These are phyloP conservation scores for Drosophila repletoides DNA, from an alignment of 1,140 invertebrate genomes.

Conservation along the genomic window DNA sequence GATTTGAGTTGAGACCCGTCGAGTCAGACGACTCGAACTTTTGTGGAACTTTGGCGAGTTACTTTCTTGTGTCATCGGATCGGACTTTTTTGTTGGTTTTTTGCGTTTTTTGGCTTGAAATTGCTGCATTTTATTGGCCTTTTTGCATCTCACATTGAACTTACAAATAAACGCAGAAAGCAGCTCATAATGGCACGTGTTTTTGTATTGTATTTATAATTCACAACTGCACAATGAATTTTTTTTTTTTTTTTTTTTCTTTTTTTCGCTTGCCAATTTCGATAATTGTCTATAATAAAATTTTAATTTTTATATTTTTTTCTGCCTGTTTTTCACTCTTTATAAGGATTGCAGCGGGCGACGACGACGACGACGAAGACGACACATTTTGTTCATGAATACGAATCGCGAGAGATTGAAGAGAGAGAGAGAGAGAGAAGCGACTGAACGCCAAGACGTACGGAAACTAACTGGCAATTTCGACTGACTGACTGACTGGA, in stretches of 20 bases:
- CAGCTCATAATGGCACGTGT: constrained; percentile 70
- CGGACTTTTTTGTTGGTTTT: neutral
- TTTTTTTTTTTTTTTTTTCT: neutral
- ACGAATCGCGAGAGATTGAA: constrained; percentile 41
- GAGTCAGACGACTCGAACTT: constrained; percentile 12
- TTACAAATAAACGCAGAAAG: constrained; percentile 71
- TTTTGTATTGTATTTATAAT: constrained; percentile 34
- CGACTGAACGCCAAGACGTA: constrained; percentile 11
- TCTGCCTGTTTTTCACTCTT: constrained; percentile 28
- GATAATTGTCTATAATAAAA: constrained; percentile 32
- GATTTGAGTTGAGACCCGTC: constrained; percentile 16
- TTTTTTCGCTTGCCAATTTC: neutral
- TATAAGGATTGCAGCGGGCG: constrained; percentile 53
- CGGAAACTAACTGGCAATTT: no score
- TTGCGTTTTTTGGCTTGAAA: no score
- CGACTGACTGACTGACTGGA: constrained; percentile 23
- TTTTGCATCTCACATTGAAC: constrained; percentile 15
- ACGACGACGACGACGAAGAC: constrained; percentile 38
- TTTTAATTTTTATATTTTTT: constrained; percentile 15
- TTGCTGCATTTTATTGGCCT: neutral
- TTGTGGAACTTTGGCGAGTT: no score
- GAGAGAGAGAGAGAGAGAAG: constrained; percentile 9
- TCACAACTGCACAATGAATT: constrained; percentile 14
- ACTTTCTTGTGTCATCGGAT: constrained; percentile 12
- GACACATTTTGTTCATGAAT: constrained; percentile 58